These are phyloP conservation scores for Leptodactylus fallax DNA, from an alignment of 2,797 vertebrate species.

Conservation along the genomic window DNA sequence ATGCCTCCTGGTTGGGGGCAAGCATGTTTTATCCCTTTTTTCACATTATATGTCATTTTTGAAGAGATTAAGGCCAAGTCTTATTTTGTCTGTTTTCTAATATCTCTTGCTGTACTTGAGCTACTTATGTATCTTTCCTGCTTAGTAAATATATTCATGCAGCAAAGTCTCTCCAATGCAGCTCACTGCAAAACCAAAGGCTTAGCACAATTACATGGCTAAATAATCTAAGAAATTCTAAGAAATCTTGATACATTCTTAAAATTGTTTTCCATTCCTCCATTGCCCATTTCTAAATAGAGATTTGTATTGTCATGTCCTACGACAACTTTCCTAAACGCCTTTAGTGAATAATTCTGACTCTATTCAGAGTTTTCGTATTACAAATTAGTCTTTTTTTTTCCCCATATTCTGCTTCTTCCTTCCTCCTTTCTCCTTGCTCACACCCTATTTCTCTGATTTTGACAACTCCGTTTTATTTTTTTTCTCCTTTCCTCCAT, in stretches of 20 bases:
- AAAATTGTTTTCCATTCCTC: not conserved
- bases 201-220: slow-evolving; percentile 22
- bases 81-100: slow-evolving; percentile 11
- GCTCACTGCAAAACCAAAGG: not conserved
- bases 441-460: slow-evolving; percentile 81
- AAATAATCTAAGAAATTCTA: not conserved
- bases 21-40: not conserved
- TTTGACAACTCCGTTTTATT: slow-evolving; percentile 97
- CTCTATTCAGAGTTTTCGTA: not conserved
- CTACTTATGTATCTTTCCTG: slow-evolving; percentile 18
- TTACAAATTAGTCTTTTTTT: slow-evolving; percentile 21
- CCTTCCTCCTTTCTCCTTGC: slow-evolving; percentile 68
- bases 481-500: slow-evolving; percentile 70
- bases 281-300: not conserved
- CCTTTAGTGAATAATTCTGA: not conserved
- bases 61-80: slow-evolving; percentile 24
- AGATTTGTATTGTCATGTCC: not conserved
- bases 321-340: slow-evolving; percentile 9
- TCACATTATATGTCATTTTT: slow-evolving; percentile 2
- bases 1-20: not conserved
- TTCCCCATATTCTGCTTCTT: slow-evolving; percentile 3
- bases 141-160: slow-evolving; percentile 26
- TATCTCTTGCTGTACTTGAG: slow-evolving; percentile 26
- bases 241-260: slow-evolving; percentile 17
- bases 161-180: not conserved